Base-by-base conservation (phyloP, 2,888 invertebrate genomes). In the Caenorhabditis sinica region DNA sequence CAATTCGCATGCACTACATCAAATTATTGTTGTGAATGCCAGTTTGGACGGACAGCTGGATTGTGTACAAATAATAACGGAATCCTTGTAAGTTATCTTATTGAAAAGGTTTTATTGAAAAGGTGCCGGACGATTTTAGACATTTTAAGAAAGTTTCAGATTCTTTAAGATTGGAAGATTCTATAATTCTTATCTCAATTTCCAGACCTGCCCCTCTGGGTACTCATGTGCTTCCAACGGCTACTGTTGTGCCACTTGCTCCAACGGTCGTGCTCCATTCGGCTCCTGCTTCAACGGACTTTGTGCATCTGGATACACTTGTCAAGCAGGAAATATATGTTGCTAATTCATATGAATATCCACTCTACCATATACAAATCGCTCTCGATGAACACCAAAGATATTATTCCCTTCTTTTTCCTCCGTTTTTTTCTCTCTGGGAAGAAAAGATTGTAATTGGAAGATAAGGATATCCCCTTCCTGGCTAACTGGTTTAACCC, bases 21-120 rank as follows among this genome's bases (percentile, higher is more conserved):
- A 23, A 90, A 90, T 40, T 91, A 91, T 75, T 91, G 91, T 66
- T 91, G 91, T 43, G 91, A 91, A 65, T 91, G 91, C 53, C 87
- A 72, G 28, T 90, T 77, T 63, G 91, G 91, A 40, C 84, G 89
- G 53, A 86, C 89, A 2, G 74, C 84, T 17, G 90, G 90, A n/a
- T 6, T 40, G 11, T 40, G 40, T 13, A n/a, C n/a, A n/a, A n/a
- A n/a, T n/a, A 40, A 40, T 40, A 11, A 11, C 13, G 40, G 40
- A 40, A 40, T 11, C n/a, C n/a, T n/a, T 6, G 33, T 36, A 36
- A 36, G 33, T 36, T 36, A 6, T 9, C n/a, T n/a, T n/a, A n/a
- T 36, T 36, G 15, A 11, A 25, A 58, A 45, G 23, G 8, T 30
- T 45, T 23, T 65, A 25, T 43, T 49, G n/a, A 13, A 49, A 53